Conservation (phyloP, 2,888 invertebrate species). For the Chloroclystis v-ata region DNA sequence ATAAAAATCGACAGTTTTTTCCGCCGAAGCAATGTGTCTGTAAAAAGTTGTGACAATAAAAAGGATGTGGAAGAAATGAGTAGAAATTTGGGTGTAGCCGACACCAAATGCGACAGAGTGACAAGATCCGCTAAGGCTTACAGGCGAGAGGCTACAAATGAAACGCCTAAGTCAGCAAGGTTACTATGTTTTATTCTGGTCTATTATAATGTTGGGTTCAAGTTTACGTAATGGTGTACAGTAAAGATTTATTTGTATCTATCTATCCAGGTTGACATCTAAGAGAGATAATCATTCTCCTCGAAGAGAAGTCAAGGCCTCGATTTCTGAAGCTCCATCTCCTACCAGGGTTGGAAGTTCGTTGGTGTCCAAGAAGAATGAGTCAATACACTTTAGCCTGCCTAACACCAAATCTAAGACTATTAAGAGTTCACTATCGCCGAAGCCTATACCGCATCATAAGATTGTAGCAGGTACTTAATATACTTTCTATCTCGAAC, state of each 20-base stretch:
- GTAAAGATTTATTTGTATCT: no score
- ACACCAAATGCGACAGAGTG: slow-evolving; percentile 46
- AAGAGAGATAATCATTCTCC: slow-evolving; percentile 36
- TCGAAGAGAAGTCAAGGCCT: slow-evolving; percentile 38
- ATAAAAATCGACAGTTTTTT: slow-evolving; percentile 53
- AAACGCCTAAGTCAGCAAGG: slow-evolving; percentile 35
- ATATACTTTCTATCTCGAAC: background rate
- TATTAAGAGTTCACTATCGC: slow-evolving; percentile 38
- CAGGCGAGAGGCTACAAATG: slow-evolving; percentile 39
- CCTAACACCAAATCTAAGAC: slow-evolving; percentile 48
- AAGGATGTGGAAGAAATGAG: slow-evolving; percentile 58
- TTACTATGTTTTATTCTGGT: no score
- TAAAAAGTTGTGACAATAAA: slow-evolving; percentile 29
- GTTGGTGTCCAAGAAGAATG: slow-evolving; percentile 49
- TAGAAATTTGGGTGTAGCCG: slow-evolving; percentile 52
- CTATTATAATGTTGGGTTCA: no score
- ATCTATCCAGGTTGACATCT: slow-evolving; percentile 35
- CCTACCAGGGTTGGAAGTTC: slow-evolving; percentile 38
- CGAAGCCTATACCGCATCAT: slow-evolving; percentile 52
- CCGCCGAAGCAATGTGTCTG: slow-evolving; percentile 37
- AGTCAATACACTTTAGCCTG: slow-evolving; percentile 49
- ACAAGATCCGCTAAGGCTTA: slow-evolving; percentile 35
- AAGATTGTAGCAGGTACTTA: slow-evolving; percentile 65
- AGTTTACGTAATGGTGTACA: no score
- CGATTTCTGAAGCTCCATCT: slow-evolving; percentile 42